phyloP scores from a whole-genome alignment of 2,113 vertebrate genomes.

The Ciconia boyciana region DNA sequence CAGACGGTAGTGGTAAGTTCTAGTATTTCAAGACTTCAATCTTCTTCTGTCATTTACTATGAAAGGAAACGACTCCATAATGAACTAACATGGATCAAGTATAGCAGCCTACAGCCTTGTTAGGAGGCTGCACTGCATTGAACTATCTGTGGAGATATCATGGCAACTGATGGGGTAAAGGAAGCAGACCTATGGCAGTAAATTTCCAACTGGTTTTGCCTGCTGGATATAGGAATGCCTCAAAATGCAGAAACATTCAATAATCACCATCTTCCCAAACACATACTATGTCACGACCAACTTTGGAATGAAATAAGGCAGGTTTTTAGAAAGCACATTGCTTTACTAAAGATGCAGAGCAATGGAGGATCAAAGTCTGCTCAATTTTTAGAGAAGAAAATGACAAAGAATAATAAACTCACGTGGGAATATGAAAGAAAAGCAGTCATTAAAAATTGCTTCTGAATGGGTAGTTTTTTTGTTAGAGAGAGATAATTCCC shows the following conservation, averaged over 20 bases:
- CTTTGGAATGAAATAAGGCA: background rate
- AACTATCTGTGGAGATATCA: background rate
- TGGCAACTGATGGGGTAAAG: background rate
- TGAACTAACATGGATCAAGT: background rate
- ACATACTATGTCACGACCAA: background rate
- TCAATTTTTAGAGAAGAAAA: constrained; percentile 30
- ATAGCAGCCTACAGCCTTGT: background rate
- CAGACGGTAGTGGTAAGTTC: background rate
- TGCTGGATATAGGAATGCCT: background rate
- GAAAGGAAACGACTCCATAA: background rate
- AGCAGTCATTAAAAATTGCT: constrained; percentile 56
- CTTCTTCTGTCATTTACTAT: background rate
- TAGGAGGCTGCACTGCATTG: background rate
- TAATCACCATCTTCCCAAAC: background rate
- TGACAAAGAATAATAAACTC: constrained; percentile 27
- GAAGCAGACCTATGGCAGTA: background rate
- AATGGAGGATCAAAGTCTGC: constrained; percentile 7
- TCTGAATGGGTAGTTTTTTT: constrained; percentile 43
- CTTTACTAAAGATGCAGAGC: background rate
- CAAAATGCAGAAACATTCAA: background rate
- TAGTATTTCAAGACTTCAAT: background rate
- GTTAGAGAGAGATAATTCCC: constrained; percentile 46
- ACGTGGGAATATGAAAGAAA: constrained; percentile 57
- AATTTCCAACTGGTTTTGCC: background rate
- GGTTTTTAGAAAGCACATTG: background rate